Percentiles rank a stretch among this genome's conserved stretches.
These are phyloP conservation scores for Pseudorhiza aurosa DNA, from an alignment of 30 jellyfish, hydroid and myxozoan genomes.

Conservation along the genomic window DNA sequence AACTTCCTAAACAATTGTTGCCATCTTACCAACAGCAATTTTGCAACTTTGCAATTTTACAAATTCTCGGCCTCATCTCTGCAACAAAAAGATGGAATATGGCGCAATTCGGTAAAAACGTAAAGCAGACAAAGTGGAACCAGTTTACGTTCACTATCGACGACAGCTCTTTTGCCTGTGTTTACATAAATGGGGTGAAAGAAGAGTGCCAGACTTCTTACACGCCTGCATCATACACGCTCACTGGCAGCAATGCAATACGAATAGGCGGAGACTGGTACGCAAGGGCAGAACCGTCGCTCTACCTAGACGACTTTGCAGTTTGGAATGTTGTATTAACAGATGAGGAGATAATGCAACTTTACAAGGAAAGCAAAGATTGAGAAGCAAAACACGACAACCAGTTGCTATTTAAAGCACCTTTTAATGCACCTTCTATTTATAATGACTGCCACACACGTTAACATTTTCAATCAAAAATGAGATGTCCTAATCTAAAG, in stretches of 20 bases:
- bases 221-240: not conserved
- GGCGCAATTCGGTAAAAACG: not conserved
- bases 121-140: conserved; percentile 4
- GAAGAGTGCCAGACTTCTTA: not conserved
- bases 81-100: conserved; percentile 3
- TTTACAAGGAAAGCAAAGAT: conserved; percentile 11
- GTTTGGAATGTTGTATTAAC: conserved; percentile 9
- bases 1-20: no score
- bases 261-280: conserved; percentile 16
- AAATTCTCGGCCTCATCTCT: not conserved
- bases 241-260: not conserved
- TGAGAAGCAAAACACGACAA: no score
- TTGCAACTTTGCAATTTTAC: no score
- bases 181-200: conserved; percentile 7
- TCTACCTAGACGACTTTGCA: conserved; percentile 18
- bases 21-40: no score
- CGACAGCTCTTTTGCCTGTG: not conserved
- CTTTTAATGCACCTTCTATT: no score
- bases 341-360: not conserved
- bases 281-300: not conserved
- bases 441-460: no score
- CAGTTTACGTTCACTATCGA: conserved; percentile 6
- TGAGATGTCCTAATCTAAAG: no score
- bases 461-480: no score
- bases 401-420: no score